phyloP scores from a whole-genome alignment of 1,140 invertebrate species.

The Aphelenchoides fujianensis region DNA sequence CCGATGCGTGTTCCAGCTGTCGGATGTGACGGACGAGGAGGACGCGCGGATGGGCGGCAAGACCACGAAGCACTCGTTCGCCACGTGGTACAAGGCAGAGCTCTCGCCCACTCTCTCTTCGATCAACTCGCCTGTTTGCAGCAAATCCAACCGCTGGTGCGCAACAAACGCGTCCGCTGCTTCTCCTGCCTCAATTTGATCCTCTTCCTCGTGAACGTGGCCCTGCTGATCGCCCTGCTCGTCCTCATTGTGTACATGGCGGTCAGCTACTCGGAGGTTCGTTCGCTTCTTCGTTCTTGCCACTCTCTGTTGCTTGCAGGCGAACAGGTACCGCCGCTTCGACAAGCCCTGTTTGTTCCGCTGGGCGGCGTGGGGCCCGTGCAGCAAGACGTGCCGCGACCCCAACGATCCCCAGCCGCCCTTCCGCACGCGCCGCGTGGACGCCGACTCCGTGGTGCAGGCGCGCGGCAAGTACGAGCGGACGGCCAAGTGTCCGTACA shows the following conservation, averaged over 20 bases:
- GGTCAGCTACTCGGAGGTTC: neutral
- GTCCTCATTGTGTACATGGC: neutral
- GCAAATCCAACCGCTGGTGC: slow-evolving; percentile 1
- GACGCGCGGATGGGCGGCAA: neutral
- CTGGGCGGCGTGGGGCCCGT: neutral
- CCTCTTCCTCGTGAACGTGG: neutral
- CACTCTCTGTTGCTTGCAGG: neutral
- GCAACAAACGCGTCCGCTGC: neutral
- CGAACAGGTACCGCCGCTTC: neutral
- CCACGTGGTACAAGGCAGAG: neutral
- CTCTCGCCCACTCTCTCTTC: too few species aligned
- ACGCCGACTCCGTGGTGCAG: neutral
- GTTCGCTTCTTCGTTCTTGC: too few species aligned
- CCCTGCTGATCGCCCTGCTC: neutral
- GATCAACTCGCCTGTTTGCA: neutral
- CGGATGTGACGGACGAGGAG: slow-evolving; percentile 2
- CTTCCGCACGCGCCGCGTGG: neutral
- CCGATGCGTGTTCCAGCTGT: neutral
- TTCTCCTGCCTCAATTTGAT: neutral
- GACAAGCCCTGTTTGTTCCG: neutral
- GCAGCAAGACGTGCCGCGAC: neutral
- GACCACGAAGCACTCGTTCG: slow-evolving; percentile 3
- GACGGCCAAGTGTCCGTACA: neutral
- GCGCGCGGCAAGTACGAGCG: neutral
- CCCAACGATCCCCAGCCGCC: neutral